Conservation (phyloP, 2,797 vertebrate genomes). For the Carapus acus region DNA sequence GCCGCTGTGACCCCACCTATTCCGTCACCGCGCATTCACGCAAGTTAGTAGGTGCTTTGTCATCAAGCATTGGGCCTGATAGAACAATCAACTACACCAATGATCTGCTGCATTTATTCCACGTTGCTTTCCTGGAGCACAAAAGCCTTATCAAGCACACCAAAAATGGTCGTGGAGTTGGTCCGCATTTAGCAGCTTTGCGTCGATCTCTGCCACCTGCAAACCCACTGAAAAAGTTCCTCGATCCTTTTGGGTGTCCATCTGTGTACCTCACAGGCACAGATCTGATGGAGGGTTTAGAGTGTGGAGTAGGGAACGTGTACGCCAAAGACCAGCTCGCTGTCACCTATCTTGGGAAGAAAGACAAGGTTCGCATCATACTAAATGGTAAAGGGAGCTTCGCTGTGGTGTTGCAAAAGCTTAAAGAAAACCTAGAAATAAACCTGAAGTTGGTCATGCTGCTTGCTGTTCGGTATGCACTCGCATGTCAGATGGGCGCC, state of each 20-base stretch:
- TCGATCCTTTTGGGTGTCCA: conserved; percentile 74
- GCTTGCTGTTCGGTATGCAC: conserved; percentile 70
- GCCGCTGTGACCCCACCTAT: conserved; percentile 78
- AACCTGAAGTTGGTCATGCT: conserved; percentile 70
- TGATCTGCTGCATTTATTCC: conserved; percentile 67
- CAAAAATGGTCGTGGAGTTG: conserved; percentile 71
- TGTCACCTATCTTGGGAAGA: conserved; percentile 74
- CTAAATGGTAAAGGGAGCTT: conserved; percentile 76
- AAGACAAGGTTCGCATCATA: conserved; percentile 67
- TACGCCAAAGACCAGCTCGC: conserved; percentile 76
- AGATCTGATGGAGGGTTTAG: conserved; percentile 70
- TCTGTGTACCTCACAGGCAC: conserved; percentile 76
- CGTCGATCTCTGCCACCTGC: conserved; percentile 61
- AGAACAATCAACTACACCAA: conserved; percentile 48
- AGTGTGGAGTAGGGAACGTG: conserved; percentile 76
- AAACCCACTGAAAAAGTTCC: conserved; percentile 69
- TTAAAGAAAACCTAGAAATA: conserved; percentile 61
- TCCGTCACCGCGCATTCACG: conserved; percentile 65
- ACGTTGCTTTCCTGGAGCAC: conserved; percentile 72
- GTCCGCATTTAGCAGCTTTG: conserved; percentile 71
- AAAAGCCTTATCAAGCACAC: conserved; percentile 72
- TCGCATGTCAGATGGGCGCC: conserved; percentile 73
- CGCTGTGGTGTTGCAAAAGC: conserved; percentile 55
- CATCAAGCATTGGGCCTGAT: conserved; percentile 45
- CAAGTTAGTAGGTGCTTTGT: conserved; percentile 60